Evolutionary conservation across 2,888 invertebrate genomes (phyloP).

Genomic region (Bedellia somnulentella): DNA sequence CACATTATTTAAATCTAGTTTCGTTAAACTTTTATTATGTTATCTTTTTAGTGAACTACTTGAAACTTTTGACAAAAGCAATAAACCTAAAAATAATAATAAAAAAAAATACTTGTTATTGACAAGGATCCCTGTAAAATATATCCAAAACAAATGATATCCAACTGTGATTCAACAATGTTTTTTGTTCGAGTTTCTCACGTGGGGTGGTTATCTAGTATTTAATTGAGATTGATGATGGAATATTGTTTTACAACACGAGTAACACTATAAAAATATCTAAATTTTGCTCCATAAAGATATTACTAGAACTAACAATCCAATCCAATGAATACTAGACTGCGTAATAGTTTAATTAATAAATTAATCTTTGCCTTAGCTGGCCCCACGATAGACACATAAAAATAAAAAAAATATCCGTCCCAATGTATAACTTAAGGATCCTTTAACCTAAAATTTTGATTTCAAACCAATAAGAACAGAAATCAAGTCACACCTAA

Average conservation of each 20-base stretch:
- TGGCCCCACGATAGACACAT: neutral
- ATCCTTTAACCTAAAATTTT: too few relatives aligned
- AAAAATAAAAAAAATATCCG: neutral
- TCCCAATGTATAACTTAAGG: too few relatives aligned
- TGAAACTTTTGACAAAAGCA: too few relatives aligned
- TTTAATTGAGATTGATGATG: constrained; percentile 56
- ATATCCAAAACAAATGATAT: neutral
- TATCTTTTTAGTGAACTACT: neutral
- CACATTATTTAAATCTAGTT: too few relatives aligned
- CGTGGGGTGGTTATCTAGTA: constrained; percentile 21
- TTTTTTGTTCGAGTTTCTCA: neutral
- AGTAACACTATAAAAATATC: neutral
- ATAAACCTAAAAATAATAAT: neutral
- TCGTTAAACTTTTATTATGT: neutral
- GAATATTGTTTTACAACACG: constrained; percentile 3
- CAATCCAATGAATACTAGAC: too few relatives aligned
- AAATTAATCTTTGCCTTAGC: constrained; percentile 1
- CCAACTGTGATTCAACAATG: neutral
- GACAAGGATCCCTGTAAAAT: neutral
- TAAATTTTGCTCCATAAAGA: neutral
- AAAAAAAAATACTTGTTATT: neutral
- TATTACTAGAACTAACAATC: neutral
- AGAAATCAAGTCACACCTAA: too few relatives aligned
- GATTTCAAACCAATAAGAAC: too few relatives aligned
- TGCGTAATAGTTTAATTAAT: too few relatives aligned